Evolutionary conservation across 2,113 vertebrate genomes (phyloP), one percentile per base, ranked within the genome.

Genomic region (Emydocephalus ijimae): DNA sequence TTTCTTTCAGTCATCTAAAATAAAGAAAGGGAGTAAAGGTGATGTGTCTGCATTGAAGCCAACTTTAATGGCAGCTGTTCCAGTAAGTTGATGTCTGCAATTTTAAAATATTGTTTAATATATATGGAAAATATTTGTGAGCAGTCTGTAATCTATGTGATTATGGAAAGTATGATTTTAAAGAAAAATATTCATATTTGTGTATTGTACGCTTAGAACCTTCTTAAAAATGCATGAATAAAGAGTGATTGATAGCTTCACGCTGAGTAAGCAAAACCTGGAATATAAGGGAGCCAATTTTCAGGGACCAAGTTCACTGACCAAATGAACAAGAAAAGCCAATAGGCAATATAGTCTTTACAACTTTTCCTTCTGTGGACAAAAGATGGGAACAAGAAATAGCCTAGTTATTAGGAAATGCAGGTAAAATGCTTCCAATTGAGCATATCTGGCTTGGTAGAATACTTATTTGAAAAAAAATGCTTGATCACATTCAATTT

Each of bases 21-120:
- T 99, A 95, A 99, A 99, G 96, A 99, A 98, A 96, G 99, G 99
- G 97, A 99, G 99, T 96, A 98, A 98, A 96, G 99, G 99, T 89
- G 99, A 99, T 95, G 97, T 98, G 91, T 98, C 98, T 48, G 95
- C 98, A 52, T 97, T 99, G 94, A 98, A 97, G 91, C 99, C 99
- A 91, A 99, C 98, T 15, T 97, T 99, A 81, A 99, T 99, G 98
- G 99, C 99, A 92, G 98, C 99, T 88, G 99, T 99, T 43, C 99
- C 99, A 86, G 99, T 99, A 98, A 98, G 98, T 96, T 95, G 87
- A 57, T 23, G 0, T 10, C 50, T 64, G 29, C 1, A 29, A 39
- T 24, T 89, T 90, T 88, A 10, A 43, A 0, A 0, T 23, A 8
- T 85, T 52, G 21, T 23, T 50, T 26, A 20, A 34, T 57, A 34